Evolutionary conservation across 2,113 vertebrate genomes (phyloP), one percentile per base, ranked within the genome.

Genomic region (Picathartes gymnocephalus): DNA sequence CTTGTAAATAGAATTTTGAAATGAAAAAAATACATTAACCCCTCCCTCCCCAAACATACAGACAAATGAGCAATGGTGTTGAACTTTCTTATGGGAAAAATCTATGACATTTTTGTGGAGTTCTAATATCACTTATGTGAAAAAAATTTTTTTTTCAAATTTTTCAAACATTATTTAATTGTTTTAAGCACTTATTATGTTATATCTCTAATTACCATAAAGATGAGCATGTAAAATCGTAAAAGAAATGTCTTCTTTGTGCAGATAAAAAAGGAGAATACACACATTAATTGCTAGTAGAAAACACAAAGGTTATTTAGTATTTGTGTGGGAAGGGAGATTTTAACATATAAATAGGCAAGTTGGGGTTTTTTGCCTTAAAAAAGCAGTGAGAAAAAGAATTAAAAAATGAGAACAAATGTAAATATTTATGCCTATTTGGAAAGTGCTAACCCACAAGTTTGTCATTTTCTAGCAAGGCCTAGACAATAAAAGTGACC

Each of bases 1-100:
- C 5, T 61, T 61, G 21, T 25, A 83, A 90, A 72, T 61, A 61
- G 61, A 65, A 92, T 14, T 39, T 2, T 2, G 47, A 86, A 79
- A 60, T 40, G 0, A 68, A 81, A 77, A 80, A 64, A 68, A 30
- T 0, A 45, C 3, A 11, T 40, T 0, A 12, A 68, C 15, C 0
- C 11, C 35, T 3, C 8, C 18, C 1, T 20, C 1, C 9, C 4
- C 8, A 6, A 14, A 18, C 8, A 61, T 13, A 30, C 16, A 54
- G 35, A 70, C 7, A 65, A 80, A 92, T 70, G 62, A 90, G 72
- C 44, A 80, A 19, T 39, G 7, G 6, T 62, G 16, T 11, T 81
- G 25, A 88, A 70, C 28, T 35, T 80, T 89, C 66, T 93, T 35
- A 6, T 88, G 42, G 50, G 54, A 83, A 88, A 95, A 77, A 80